phyloP scores from a whole-genome alignment of 2,797 vertebrate genomes.

The Micropoecilia bifurca region DNA sequence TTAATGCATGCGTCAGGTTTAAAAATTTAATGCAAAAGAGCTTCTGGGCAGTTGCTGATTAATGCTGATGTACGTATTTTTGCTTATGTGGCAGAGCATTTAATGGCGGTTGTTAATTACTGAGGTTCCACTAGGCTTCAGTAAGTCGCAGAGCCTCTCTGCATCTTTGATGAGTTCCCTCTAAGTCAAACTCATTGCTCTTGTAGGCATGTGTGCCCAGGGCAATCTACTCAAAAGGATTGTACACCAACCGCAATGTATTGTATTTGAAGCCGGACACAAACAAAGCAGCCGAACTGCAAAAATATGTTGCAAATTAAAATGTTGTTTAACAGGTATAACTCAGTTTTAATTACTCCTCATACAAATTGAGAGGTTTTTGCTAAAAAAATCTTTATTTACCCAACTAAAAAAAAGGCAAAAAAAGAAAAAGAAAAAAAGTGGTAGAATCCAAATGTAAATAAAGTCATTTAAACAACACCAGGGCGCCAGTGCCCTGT shows the following conservation, averaged over 20 bases:
- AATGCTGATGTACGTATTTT: constrained; percentile 61
- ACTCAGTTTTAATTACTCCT: constrained; percentile 11
- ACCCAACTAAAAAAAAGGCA: not conserved
- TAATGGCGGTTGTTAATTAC: constrained; percentile 45
- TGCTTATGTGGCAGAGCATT: constrained; percentile 55
- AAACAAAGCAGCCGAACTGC: not conserved
- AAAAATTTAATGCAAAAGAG: constrained; percentile 40
- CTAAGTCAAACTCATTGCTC: constrained; percentile 29
- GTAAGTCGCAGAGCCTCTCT: constrained; percentile 28
- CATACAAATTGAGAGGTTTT: not conserved
- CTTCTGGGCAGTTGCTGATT: constrained; percentile 54
- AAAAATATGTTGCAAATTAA: constrained; percentile 8
- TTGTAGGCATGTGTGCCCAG: constrained; percentile 26
- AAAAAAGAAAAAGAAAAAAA: constrained; percentile 37
- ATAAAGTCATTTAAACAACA: constrained; percentile 24
- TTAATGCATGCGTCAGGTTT: constrained; percentile 39
- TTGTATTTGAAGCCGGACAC: not conserved
- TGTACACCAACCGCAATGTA: constrained; percentile 18
- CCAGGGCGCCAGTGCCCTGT: constrained; percentile 28
- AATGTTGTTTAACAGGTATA: constrained; percentile 13
- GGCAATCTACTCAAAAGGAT: constrained; percentile 37
- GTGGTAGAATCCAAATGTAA: constrained; percentile 29
- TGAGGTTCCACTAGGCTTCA: constrained; percentile 33
- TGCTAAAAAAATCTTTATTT: not conserved
- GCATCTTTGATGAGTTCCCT: constrained; percentile 51